Conservation (phyloP, 53 echinoderm and acorn worm species). For the Astropecten irregularis region DNA sequence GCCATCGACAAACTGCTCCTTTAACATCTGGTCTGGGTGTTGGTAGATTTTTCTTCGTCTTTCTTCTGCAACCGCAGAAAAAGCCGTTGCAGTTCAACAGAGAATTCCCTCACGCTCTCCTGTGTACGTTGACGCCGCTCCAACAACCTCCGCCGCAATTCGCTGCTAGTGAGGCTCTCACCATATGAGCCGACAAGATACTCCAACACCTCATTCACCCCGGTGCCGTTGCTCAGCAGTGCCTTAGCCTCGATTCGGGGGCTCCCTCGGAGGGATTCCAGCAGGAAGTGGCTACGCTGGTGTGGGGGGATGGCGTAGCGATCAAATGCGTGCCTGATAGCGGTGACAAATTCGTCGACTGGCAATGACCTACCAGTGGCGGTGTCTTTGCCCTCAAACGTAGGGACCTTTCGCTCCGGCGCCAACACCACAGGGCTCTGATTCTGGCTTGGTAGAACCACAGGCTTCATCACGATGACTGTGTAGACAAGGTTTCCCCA, state of each 20-base stretch:
- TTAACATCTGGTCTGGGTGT: too few species aligned
- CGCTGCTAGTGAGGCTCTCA: neutral
- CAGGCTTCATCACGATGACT: neutral
- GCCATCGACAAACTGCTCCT: too few species aligned
- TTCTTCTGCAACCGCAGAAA: neutral
- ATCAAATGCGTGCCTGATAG: neutral
- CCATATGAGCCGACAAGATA: neutral
- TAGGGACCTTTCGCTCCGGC: neutral
- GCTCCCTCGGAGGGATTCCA: neutral
- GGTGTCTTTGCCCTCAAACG: neutral
- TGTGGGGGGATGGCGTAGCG: neutral
- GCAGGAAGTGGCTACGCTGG: conserved; percentile 3
- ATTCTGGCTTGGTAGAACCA: neutral
- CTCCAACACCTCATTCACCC: neutral
- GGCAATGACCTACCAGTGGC: neutral
- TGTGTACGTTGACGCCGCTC: neutral
- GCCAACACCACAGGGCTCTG: neutral
- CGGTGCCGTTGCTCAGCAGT: neutral
- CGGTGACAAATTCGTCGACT: neutral
- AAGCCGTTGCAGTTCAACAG: neutral
- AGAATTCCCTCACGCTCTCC: neutral
- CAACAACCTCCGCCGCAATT: neutral
- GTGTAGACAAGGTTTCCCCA: too few species aligned
- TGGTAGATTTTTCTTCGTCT: neutral
- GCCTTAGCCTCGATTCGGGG: neutral